These are phyloP conservation scores for Trinorchestia longiramus DNA, from an alignment of 1,140 invertebrate genomes.

Conservation along the genomic window DNA sequence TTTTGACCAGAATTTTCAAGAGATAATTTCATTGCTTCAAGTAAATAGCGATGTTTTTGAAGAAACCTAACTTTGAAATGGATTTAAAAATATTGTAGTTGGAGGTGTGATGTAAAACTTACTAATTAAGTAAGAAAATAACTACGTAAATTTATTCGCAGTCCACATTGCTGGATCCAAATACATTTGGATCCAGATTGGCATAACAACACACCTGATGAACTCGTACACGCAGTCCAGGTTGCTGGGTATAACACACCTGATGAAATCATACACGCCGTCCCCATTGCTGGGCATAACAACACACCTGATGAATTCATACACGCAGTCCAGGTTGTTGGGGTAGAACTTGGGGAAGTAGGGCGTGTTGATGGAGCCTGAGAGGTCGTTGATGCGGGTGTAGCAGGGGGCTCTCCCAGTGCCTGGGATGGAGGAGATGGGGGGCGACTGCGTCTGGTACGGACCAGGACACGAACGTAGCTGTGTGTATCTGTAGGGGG, in stretches of 20 bases:
- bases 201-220: slow-evolving; percentile 67
- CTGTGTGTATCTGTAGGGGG: slow-evolving; percentile 67
- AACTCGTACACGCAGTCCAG: slow-evolving; percentile 71
- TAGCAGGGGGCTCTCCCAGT: slow-evolving; percentile 68
- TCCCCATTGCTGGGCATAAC: background rate
- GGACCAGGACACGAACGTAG: slow-evolving; percentile 68
- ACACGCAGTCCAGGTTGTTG: slow-evolving; percentile 69
- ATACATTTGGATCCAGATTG: background rate
- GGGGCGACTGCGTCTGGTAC: slow-evolving; percentile 68
- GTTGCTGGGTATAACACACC: too few relatives aligned
- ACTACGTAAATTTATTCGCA: too few relatives aligned
- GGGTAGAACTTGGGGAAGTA: slow-evolving; percentile 69
- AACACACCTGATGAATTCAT: slow-evolving; percentile 69
- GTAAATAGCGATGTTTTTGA: too few relatives aligned
- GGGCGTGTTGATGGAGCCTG: slow-evolving; percentile 70
- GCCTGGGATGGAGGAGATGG: slow-evolving; percentile 69
- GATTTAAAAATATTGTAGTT: too few relatives aligned
- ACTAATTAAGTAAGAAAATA: too few relatives aligned
- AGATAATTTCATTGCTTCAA: too few relatives aligned
- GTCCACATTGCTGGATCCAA: too few relatives aligned
- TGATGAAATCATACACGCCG: too few relatives aligned
- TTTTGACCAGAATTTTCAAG: too few relatives aligned
- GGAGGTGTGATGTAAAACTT: too few relatives aligned
- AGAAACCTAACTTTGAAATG: too few relatives aligned
- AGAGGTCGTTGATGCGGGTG: slow-evolving; percentile 69